phyloP scores from a whole-genome alignment of 2,797 vertebrate genomes.

The Myripristis jacobus region DNA sequence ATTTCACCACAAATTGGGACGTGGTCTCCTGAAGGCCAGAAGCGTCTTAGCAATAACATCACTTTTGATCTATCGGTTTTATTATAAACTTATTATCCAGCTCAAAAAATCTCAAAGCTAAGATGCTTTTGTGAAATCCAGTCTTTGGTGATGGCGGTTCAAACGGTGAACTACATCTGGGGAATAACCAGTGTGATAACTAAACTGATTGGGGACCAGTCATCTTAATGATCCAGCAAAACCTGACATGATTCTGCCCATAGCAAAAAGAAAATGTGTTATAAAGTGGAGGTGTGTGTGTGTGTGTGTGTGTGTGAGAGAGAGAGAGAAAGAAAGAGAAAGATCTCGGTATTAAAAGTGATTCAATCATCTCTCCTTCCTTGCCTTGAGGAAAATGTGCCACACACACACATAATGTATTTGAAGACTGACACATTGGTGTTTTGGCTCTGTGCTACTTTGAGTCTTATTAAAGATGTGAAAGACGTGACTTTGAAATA shows the following conservation, averaged over 20 bases:
- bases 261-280: constrained; percentile 5
- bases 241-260: constrained; percentile 34
- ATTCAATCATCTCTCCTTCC: neutral
- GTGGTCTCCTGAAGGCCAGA: constrained; percentile 12
- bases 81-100: constrained; percentile 19
- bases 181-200: neutral
- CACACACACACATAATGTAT: too few species aligned
- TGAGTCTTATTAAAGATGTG: too few species aligned
- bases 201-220: too few species aligned
- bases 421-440: too few species aligned
- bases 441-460: too few species aligned
- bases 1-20: constrained; percentile 24
- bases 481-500: too few species aligned
- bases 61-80: constrained; percentile 36
- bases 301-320: too few species aligned
- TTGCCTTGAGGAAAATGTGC: neutral
- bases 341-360: neutral
- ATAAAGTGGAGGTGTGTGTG: too few species aligned
- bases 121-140: constrained; percentile 8
- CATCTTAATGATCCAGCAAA: constrained; percentile 25
- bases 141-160: too few species aligned
- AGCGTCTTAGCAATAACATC: constrained; percentile 4
- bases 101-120: constrained; percentile 20
- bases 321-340: too few species aligned
- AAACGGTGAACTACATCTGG: neutral